Percentiles rank a stretch among this genome's conserved stretches.
These are phyloP conservation scores for Gymnoscopelus microlampas DNA, from an alignment of 2,797 vertebrate genomes.

Conservation along the genomic window DNA sequence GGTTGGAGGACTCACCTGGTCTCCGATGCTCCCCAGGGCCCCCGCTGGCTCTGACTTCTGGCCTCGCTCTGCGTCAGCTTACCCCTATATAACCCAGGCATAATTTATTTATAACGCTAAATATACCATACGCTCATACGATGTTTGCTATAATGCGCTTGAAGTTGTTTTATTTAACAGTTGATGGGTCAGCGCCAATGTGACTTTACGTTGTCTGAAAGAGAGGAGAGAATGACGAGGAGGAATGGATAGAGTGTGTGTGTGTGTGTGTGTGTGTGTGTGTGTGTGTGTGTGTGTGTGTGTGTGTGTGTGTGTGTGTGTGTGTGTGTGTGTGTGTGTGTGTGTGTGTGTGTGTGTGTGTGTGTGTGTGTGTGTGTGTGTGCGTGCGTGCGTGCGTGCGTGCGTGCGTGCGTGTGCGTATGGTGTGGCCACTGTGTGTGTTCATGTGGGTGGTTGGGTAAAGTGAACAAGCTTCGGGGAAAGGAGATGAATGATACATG, in stretches of 20 bases:
- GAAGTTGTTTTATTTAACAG: no score
- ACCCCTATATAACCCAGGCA: neutral
- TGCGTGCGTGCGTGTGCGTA: neutral
- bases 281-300: no score
- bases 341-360: neutral
- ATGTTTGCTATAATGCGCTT: constrained; percentile 1
- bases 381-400: neutral
- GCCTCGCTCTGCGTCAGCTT: constrained; percentile 8
- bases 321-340: neutral
- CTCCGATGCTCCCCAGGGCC: constrained; percentile 21
- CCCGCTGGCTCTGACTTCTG: constrained; percentile 42
- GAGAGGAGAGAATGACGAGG: neutral
- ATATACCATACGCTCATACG: constrained; percentile 12
- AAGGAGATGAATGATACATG: constrained; percentile 1
- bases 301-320: constrained; percentile 4
- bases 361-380: no score
- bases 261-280: no score
- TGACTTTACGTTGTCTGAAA: neutral
- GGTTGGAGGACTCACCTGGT: constrained; percentile 46
- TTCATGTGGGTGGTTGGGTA: neutral
- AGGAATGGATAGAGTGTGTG: neutral
- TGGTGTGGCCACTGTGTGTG: neutral
- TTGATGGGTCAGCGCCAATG: no score
- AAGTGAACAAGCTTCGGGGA: neutral
- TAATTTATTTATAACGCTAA: neutral